phyloP scores from a whole-genome alignment of 2,797 vertebrate species.

The Allobates femoralis region DNA sequence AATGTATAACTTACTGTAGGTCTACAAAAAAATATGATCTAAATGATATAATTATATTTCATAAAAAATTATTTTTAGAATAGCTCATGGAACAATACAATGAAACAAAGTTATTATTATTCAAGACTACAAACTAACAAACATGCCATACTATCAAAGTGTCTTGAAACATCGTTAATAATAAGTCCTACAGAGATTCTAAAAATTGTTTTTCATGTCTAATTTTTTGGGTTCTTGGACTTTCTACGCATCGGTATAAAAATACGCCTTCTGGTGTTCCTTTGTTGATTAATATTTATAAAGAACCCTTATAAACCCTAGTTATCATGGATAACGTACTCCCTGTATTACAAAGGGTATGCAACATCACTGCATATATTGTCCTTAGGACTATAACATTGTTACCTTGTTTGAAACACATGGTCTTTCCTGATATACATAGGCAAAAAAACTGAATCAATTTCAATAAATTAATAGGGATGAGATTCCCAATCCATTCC shows the following conservation, averaged over 20 bases:
- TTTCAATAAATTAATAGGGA: conserved; percentile 86
- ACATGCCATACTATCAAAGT: too few relatives aligned
- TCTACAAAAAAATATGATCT: neutral
- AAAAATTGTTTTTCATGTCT: too few relatives aligned
- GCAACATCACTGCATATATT: conserved; percentile 75
- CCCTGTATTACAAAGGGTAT: conserved; percentile 72
- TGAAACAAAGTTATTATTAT: neutral
- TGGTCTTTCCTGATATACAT: conserved; percentile 78
- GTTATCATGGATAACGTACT: conserved; percentile 73
- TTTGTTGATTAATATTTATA: conserved; percentile 63
- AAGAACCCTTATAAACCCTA: conserved; percentile 72
- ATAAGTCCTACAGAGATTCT: neutral
- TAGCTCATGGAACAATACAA: neutral
- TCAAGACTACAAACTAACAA: too few relatives aligned
- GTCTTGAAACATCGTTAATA: neutral
- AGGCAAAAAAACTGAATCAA: conserved; percentile 79
- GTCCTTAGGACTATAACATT: conserved; percentile 77
- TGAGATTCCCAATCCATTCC: conserved; percentile 82
- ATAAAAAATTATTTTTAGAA: neutral
- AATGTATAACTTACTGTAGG: neutral
- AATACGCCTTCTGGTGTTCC: neutral
- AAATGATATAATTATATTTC: neutral
- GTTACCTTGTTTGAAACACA: conserved; percentile 81
- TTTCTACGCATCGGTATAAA: neutral
- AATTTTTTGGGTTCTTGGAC: neutral